Percentiles rank a stretch among this genome's conserved stretches.
Evolutionary conservation across 2,113 vertebrate species (phyloP).

Genomic region (Sigmodon hispidus): DNA sequence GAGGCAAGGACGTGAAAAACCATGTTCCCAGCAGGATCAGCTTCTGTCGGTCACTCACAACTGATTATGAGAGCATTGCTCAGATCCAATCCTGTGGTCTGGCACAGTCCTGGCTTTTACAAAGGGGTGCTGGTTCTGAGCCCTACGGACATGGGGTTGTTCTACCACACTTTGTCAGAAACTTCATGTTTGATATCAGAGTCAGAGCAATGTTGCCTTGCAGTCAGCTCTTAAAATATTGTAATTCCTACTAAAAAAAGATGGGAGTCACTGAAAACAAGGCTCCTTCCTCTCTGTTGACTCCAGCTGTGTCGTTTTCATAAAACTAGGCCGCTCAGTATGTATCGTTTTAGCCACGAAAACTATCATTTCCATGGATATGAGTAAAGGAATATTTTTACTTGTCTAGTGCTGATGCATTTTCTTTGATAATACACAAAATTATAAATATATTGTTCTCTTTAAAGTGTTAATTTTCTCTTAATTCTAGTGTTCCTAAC

Average conservation of each 20-base stretch:
- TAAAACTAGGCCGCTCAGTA: neutral
- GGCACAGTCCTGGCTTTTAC: neutral
- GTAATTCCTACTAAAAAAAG: neutral
- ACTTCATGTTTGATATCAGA: neutral
- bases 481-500: constrained; percentile 42
- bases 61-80: neutral
- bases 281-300: neutral
- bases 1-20: neutral
- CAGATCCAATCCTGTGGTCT: neutral
- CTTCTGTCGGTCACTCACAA: neutral
- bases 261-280: neutral
- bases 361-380: neutral
- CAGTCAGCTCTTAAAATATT: constrained; percentile 14
- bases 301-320: neutral
- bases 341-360: neutral
- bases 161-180: neutral
- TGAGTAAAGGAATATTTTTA: constrained; percentile 26
- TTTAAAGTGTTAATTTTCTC: constrained; percentile 41
- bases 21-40: neutral
- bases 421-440: constrained; percentile 45
- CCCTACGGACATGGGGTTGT: neutral
- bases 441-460: neutral
- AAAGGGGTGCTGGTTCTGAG: neutral
- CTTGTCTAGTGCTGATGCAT: neutral
- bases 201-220: neutral